These are phyloP conservation scores for Leptinotarsa defecta DNA, from an alignment of 1,140 invertebrate species.

Conservation along the genomic window DNA sequence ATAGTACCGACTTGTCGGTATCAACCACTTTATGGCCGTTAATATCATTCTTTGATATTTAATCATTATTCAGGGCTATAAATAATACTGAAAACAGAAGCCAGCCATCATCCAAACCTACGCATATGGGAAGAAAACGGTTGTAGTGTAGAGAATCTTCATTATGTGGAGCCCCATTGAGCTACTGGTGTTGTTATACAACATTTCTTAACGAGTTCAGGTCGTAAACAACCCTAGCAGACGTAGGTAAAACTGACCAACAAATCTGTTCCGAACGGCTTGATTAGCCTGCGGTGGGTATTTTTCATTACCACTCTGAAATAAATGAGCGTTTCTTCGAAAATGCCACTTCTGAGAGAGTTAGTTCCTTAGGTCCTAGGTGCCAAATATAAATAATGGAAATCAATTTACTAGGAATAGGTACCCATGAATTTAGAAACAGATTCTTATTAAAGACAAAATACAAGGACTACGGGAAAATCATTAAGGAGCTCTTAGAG, in stretches of 20 bases:
- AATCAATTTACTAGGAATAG: too few relatives aligned
- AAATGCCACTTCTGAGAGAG: conserved; percentile 13
- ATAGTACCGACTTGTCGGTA: too few relatives aligned
- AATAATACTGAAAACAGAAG: conserved; percentile 12
- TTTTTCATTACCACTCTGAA: conserved; percentile 28
- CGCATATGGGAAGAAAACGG: conserved; percentile 1
- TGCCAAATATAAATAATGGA: neutral
- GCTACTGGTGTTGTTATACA: conserved; percentile 21
- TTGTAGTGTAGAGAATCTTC: neutral
- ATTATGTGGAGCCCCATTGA: conserved; percentile 2
- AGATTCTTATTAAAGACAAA: too few relatives aligned
- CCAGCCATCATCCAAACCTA: conserved; percentile 7
- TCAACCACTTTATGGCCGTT: too few relatives aligned
- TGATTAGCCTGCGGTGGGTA: conserved; percentile 37
- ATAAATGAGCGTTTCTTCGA: conserved; percentile 4
- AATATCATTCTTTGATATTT: neutral
- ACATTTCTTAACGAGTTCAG: conserved; percentile 37
- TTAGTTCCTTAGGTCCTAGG: neutral
- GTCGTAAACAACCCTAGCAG: conserved; percentile 32
- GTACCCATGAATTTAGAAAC: too few relatives aligned
- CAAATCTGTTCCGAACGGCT: conserved; percentile 36
- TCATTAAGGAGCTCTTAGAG: too few relatives aligned
- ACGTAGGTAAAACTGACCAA: conserved; percentile 26
- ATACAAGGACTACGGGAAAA: too few relatives aligned
- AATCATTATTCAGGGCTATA: conserved; percentile 13